These are phyloP conservation scores for Enteromius viviparus DNA, from an alignment of 2,797 vertebrate species.

Conservation along the genomic window DNA sequence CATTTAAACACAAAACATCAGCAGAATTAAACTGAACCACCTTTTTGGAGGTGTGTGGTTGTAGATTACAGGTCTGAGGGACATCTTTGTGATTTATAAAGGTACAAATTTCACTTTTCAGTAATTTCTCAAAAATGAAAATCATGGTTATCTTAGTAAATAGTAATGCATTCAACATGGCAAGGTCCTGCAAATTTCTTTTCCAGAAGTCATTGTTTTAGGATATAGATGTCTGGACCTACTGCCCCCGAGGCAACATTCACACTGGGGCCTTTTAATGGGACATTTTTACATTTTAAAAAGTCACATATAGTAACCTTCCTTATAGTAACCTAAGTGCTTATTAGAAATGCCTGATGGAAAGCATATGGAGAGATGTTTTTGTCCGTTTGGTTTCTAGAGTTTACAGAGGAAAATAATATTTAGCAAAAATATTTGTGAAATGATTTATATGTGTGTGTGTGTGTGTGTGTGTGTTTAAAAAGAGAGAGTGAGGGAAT, in stretches of 20 bases:
- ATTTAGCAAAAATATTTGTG: not conserved
- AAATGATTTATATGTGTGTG: not conserved
- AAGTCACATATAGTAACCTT: constrained; percentile 4
- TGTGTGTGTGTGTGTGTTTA: not conserved
- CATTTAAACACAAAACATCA: constrained; percentile 15
- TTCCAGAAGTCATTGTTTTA: not conserved
- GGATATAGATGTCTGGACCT: not conserved
- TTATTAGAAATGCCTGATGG: constrained; percentile 69
- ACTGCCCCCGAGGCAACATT: constrained; percentile 22
- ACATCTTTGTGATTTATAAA: constrained; percentile 58
- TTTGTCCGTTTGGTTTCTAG: constrained; percentile 23
- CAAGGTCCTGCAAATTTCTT: not conserved
- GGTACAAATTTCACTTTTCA: constrained; percentile 62
- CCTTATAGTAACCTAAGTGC: constrained; percentile 41
- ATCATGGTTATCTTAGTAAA: not conserved
- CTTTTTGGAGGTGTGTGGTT: constrained; percentile 47
- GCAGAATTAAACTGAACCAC: constrained; percentile 43
- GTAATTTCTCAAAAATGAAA: constrained; percentile 22
- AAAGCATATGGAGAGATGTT: constrained; percentile 71
- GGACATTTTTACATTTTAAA: constrained; percentile 42
- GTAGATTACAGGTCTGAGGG: not conserved
- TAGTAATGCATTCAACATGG: not conserved
- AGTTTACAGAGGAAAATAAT: constrained; percentile 23
- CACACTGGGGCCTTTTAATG: constrained; percentile 35
- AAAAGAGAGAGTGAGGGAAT: too few relatives aligned